Evolutionary conservation across 2,888 invertebrate genomes (phyloP), one percentile per base, ranked within the genome.

Genomic region (Erebia ligea): DNA sequence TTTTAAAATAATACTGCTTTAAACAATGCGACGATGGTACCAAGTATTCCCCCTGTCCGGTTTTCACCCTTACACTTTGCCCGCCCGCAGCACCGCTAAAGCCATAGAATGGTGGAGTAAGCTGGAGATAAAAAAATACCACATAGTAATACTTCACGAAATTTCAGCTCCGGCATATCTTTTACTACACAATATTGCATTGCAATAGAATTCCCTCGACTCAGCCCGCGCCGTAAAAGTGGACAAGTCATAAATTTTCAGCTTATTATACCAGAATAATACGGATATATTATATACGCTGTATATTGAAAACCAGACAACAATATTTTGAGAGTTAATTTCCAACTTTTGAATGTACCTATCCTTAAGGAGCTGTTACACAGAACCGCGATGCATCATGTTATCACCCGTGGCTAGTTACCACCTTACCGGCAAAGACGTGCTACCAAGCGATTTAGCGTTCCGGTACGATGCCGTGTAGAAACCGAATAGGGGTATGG

Each of bases 231-330:
- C 75, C 62, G 57, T 72, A 69, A 69, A 73, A 75, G 64, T 71
- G 71, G 48, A 59, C 59, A 73, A 74, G 71, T 71, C 69, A 69
- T 75, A 75, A 75, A 75, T 74, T 74, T 71, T 73, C 75, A 77
- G 77, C 76, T 78, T 76, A 76, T 76, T 77, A 67, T 61, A 76
- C 74, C 70, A 58, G 72, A 15, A 71, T 73, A 66, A 69, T 69
- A 54, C 64, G 67, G 69, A 67, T 67, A 66, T 3, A 3, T 34
- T 3, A 3, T 34, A 34, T 57, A 66, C 58, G 56, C 42, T 63
- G 68, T 71, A 68, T 74, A 74, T 76, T 68, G 75, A 71, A 74
- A 74, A 76, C 66, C 71, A 69, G 69, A 68, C 68, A 71, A 71
- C 67, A 73, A 73, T 34, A 34, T 73, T 71, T 67, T 63, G 67